Percentiles rank a stretch among this genome's conserved stretches.
Conservation (phyloP, 1,140 invertebrate genomes). For the Andrena cerasifolii region DNA sequence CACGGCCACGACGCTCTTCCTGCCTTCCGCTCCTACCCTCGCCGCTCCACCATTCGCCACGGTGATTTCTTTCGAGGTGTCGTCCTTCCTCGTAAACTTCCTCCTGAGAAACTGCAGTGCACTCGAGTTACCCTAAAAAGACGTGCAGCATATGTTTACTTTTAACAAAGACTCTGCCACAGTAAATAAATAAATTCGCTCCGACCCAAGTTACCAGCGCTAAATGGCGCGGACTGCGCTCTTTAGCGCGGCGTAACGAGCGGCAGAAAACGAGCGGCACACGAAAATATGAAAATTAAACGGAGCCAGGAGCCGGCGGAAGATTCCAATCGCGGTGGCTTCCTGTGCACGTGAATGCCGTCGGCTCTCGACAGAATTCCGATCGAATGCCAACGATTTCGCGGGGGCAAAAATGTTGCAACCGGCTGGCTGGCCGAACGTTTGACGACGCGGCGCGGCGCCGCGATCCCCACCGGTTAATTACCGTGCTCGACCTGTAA, state of each 20-base stretch:
- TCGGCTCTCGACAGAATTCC: constrained; percentile 37
- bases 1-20: not conserved
- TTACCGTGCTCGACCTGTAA: constrained; percentile 15
- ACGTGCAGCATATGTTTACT: too few relatives aligned
- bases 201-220: too few relatives aligned
- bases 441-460: constrained; percentile 22
- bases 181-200: too few relatives aligned
- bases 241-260: constrained; percentile 18
- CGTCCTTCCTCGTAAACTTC: too few relatives aligned
- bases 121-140: too few relatives aligned
- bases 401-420: constrained; percentile 40
- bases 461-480: constrained; percentile 31
- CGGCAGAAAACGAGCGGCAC: constrained; percentile 28
- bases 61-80: constrained; percentile 4
- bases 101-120: too few relatives aligned
- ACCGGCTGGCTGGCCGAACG: not conserved
- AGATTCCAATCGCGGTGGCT: constrained; percentile 51
- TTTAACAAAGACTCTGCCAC: too few relatives aligned
- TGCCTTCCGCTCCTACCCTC: not conserved
- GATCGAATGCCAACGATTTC: constrained; percentile 45
- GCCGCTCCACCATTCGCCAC: constrained; percentile 14
- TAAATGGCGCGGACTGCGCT: too few relatives aligned
- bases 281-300: constrained; percentile 54
- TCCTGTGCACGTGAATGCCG: constrained; percentile 43
- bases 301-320: constrained; percentile 38